Base-by-base conservation (phyloP, 2,888 invertebrate species). In the Blera fallax region DNA sequence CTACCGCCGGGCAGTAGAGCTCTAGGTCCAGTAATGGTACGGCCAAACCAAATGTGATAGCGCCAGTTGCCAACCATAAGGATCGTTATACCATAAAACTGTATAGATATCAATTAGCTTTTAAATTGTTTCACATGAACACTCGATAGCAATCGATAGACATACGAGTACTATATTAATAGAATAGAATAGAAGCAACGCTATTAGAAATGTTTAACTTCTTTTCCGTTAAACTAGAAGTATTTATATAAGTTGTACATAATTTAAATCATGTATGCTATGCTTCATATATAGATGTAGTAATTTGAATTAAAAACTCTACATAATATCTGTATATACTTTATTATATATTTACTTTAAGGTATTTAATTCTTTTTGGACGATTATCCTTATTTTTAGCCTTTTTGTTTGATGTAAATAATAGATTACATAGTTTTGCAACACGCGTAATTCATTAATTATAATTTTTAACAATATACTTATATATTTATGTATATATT, bases 1-100 rank as follows among this genome's bases (percentile, higher is more conserved):
- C 32, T 74, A 52, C 52, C 78, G 43, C 62, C 62, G 21, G 80
- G 69, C 64, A 69, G 34, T 48, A 54, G 79, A 56, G 8, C 58
- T 11, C 45, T 50, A 6, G 65, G 60, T 6, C 45, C 58, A 14
- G 21, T 84, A 18, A 48, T 64, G 34, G 34, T 90, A 67, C 88
- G 89, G 3, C 87, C 88, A 34, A 90, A 84, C 40, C 90, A 88
- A 83, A 54, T 89, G 27, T 88, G 83, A 79, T 67, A 52, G 16
- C 58, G 21, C 27, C 32, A 10, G 3, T 21, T 10, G 24, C 4
- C 27, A 34, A 43, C 60, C 8, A n/a, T 60, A 24, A 14, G 37
- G 21, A 18, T 50, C n/a, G 8, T 11, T 10, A 21, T 32, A 54
- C 21, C 73, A 6, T 21, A 32, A 21, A 7, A 16, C 14, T n/a